Evolutionary conservation across 1,140 invertebrate genomes (phyloP), one percentile per base, ranked within the genome.

Genomic region (Choristoneura fumiferana): DNA sequence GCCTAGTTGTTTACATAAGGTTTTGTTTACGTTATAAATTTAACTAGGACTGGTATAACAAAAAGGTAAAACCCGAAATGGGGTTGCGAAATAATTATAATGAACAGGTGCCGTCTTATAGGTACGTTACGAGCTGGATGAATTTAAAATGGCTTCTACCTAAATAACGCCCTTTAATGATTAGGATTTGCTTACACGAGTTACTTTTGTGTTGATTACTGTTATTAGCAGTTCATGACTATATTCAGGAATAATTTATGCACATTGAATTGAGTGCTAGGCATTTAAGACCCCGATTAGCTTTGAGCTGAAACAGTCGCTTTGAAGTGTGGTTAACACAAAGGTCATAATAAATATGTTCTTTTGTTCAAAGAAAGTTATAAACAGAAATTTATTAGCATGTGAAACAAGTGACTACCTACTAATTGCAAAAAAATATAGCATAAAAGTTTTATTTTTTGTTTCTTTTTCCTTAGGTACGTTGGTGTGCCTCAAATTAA

Each of bases 31-130:
- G 2, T 29, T 18, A 45, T 45, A 22, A 45, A 1, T 40, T 40
- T 15, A n/a, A 6, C 43, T 29, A 29, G 6, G 22, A 2, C 2
- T 3, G 6, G 22, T 3, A 29, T 29, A 29, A 29, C 70, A 77
- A 77, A 73, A 69, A 69, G 71, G 71, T 73, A 52, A 67, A 58
- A 65, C 59, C 55, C 58, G 67, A 71, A 76, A 71, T 69, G 66
- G 57, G 68, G 60, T 67, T 55, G 63, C 39, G 77, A 83, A 83
- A 83, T 75, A 81, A 81, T 83, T 85, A 85, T 83, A 64, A 76
- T n/a, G 73, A 40, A 62, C 71, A 71, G 73, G 69, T 79, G 73
- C 62, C 63, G 73, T 71, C 64, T 77, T 67, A n/a, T n/a, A n/a
- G n/a, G n/a, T n/a, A 67, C 60, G 71, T 73, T 70, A 73, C 66